Evolutionary conservation across 1,140 invertebrate species (phyloP).

Genomic region (Kradibia gibbosae): DNA sequence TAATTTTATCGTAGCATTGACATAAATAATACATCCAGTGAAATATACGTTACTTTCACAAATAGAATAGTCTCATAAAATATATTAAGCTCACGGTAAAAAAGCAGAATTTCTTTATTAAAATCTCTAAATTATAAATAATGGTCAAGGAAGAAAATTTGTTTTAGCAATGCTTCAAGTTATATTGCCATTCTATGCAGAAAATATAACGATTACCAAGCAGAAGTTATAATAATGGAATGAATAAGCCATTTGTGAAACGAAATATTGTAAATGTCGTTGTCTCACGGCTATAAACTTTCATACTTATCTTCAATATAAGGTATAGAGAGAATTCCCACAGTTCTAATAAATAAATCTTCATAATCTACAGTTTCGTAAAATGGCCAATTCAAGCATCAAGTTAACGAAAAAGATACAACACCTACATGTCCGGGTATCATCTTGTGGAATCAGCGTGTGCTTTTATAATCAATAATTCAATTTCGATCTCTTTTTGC

Average conservation of each 20-base stretch:
- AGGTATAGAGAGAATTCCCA: neutral
- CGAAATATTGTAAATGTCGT: slow-evolving; percentile 16
- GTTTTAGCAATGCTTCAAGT: neutral
- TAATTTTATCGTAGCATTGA: neutral
- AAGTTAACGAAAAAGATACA: neutral
- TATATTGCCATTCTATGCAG: neutral
- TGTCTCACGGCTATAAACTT: slow-evolving; percentile 4
- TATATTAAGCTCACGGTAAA: neutral
- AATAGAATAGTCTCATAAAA: neutral
- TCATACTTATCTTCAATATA: neutral
- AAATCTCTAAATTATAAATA: slow-evolving; percentile 17
- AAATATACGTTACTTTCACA: neutral
- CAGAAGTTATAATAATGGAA: slow-evolving; percentile 19
- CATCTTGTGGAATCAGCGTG: too few species aligned
- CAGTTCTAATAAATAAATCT: neutral
- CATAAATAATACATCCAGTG: neutral
- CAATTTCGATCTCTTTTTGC: neutral
- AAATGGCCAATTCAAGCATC: neutral
- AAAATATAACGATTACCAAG: slow-evolving; percentile 10
- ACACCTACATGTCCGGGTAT: neutral
- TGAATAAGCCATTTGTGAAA: neutral
- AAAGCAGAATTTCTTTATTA: neutral
- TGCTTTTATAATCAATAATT: neutral
- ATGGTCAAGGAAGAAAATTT: neutral
- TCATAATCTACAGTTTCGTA: neutral